Conservation (phyloP, 2,888 invertebrate species). For the Terebella lapidaria region DNA sequence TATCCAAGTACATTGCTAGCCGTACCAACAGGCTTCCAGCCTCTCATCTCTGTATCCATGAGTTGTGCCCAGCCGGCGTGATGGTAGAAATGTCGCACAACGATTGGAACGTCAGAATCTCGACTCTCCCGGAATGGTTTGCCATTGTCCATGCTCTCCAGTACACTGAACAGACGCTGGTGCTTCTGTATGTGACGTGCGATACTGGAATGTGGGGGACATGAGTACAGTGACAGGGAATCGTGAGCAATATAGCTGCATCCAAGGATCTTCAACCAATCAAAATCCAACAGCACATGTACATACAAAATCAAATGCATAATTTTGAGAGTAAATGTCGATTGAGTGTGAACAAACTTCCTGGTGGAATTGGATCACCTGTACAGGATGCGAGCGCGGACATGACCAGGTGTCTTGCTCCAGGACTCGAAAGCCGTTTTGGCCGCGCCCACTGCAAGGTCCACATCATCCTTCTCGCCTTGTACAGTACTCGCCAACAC, state of each 20-base stretch:
- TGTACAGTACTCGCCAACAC: slow-evolving; percentile 41
- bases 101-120: slow-evolving; percentile 52
- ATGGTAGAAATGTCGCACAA: slow-evolving; percentile 57
- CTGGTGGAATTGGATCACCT: too few relatives aligned
- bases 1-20: too few relatives aligned
- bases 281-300: too few relatives aligned
- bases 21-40: slow-evolving; percentile 48
- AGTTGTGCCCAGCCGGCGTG: slow-evolving; percentile 57
- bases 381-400: slow-evolving; percentile 46
- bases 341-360: too few relatives aligned
- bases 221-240: too few relatives aligned
- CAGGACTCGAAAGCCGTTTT: slow-evolving; percentile 41
- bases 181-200: slow-evolving; percentile 57
- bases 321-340: too few relatives aligned
- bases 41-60: slow-evolving; percentile 49
- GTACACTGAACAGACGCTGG: slow-evolving; percentile 53
- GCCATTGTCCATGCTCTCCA: slow-evolving; percentile 56
- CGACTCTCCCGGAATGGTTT: slow-evolving; percentile 55
- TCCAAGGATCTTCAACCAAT: too few relatives aligned
- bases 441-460: slow-evolving; percentile 42
- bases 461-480: slow-evolving; percentile 44
- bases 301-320: too few relatives aligned
- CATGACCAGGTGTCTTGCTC: slow-evolving; percentile 45
- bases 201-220: slow-evolving; percentile 56
- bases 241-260: too few relatives aligned